These are phyloP conservation scores for Rhagium mordax DNA, from an alignment of 2,888 invertebrate species.

Conservation along the genomic window DNA sequence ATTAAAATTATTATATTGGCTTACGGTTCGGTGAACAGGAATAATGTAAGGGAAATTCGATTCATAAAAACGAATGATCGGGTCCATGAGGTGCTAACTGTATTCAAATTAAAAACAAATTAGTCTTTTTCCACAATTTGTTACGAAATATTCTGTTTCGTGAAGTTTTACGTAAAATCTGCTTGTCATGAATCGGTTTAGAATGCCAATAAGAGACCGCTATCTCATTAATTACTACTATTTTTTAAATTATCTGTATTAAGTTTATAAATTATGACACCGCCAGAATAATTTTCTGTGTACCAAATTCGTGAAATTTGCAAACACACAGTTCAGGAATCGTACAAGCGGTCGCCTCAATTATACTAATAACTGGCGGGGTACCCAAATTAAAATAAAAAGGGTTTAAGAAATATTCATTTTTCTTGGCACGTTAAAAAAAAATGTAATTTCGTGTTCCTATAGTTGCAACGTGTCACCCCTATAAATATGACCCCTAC, in stretches of 20 bases:
- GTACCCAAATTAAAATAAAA: too few species aligned
- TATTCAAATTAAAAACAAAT: conserved; percentile 17
- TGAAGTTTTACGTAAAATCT: background rate
- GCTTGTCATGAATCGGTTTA: background rate
- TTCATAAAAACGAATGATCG: conserved; percentile 28
- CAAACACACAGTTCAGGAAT: too few species aligned
- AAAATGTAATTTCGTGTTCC: too few species aligned
- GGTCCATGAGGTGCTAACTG: conserved; percentile 4
- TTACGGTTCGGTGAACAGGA: conserved; percentile 31
- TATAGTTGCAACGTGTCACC: too few species aligned
- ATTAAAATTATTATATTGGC: conserved; percentile 40
- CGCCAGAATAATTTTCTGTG: too few species aligned
- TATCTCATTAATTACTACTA: background rate
- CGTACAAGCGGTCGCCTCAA: too few species aligned
- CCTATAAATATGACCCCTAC: too few species aligned
- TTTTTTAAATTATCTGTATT: background rate
- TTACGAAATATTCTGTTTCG: background rate
- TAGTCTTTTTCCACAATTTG: conserved; percentile 2
- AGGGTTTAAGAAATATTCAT: too few species aligned
- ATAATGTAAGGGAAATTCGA: conserved; percentile 1
- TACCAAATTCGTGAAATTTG: too few species aligned
- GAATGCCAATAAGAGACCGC: background rate
- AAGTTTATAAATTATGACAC: background rate
- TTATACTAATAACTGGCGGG: too few species aligned
- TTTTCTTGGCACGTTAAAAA: too few species aligned